Evolutionary conservation across 2,113 vertebrate genomes (phyloP).

Genomic region (Rostratula benghalensis): DNA sequence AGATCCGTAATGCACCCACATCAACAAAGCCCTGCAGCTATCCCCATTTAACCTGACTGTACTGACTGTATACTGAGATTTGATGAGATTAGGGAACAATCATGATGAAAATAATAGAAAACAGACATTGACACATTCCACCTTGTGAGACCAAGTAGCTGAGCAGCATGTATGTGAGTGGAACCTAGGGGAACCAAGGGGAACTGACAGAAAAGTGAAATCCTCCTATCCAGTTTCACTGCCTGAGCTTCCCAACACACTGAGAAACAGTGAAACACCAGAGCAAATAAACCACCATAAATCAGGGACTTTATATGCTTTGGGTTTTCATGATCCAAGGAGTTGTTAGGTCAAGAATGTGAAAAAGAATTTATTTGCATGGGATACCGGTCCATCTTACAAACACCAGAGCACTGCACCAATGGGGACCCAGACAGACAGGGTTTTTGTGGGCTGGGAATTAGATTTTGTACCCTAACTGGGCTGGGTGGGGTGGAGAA

Average conservation of each 20-base stretch:
- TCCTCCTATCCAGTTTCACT: not conserved
- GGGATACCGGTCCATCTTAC: not conserved
- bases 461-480: not conserved
- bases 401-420: not conserved
- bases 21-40: not conserved
- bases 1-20: rapidly evolving
- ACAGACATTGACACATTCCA: not conserved
- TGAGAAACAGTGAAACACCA: not conserved
- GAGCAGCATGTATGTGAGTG: rapidly evolving
- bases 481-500: not conserved
- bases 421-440: not conserved
- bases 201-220: not conserved
- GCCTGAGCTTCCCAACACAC: rapidly evolving
- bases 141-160: not conserved
- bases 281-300: not conserved
- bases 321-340: not conserved
- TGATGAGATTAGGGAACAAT: not conserved
- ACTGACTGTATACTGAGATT: not conserved
- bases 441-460: not conserved
- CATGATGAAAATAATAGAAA: not conserved
- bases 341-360: not conserved
- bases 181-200: not conserved
- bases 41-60: not conserved
- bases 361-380: not conserved
- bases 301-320: not conserved